A percentile compares a stretch with the other conserved stretches of the same genome.
Evolutionary conservation across 1,140 invertebrate species (phyloP).

Genomic region (Ruditapes philippinarum): DNA sequence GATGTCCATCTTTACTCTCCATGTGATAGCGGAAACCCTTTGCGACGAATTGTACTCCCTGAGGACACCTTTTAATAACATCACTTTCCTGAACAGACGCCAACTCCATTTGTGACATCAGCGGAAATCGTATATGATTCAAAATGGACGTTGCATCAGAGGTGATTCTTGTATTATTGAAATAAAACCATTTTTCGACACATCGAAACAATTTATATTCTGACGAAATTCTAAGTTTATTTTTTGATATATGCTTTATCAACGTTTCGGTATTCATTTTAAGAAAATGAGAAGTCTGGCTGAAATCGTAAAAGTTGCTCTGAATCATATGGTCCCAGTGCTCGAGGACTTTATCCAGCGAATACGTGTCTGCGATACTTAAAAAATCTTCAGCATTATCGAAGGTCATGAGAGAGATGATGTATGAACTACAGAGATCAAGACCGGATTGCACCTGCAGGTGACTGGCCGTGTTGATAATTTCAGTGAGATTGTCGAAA

Average conservation of each 20-base stretch:
- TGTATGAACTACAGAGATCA: slow-evolving; percentile 84
- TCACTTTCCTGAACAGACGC: slow-evolving; percentile 78
- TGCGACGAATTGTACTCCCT: slow-evolving; percentile 74
- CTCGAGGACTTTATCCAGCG: slow-evolving; percentile 80
- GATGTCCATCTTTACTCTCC: slow-evolving; percentile 83
- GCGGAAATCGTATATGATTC: slow-evolving; percentile 80
- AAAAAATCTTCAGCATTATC: slow-evolving; percentile 84
- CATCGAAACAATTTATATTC: slow-evolving; percentile 89
- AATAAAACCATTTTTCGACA: slow-evolving; percentile 83
- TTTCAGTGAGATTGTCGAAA: slow-evolving; percentile 84
- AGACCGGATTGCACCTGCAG: slow-evolving; percentile 83
- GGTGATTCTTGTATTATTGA: slow-evolving; percentile 72
- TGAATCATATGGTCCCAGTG: slow-evolving; percentile 84
- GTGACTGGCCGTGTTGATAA: slow-evolving; percentile 85
- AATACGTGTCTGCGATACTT: slow-evolving; percentile 84
- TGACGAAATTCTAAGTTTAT: slow-evolving; percentile 78
- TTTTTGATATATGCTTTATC: slow-evolving; percentile 78
- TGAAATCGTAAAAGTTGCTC: slow-evolving; percentile 83
- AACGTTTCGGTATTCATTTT: slow-evolving; percentile 79
- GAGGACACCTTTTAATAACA: slow-evolving; percentile 78
- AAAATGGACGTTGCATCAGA: slow-evolving; percentile 73
- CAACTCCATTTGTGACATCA: slow-evolving; percentile 83
- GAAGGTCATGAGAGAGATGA: slow-evolving; percentile 83
- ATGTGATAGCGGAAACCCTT: slow-evolving; percentile 83
- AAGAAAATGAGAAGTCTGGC: slow-evolving; percentile 80